Percentiles rank a stretch among this genome's conserved stretches.
phyloP scores from a whole-genome alignment of 2,113 vertebrate species.

The Neogobius melanostomus region DNA sequence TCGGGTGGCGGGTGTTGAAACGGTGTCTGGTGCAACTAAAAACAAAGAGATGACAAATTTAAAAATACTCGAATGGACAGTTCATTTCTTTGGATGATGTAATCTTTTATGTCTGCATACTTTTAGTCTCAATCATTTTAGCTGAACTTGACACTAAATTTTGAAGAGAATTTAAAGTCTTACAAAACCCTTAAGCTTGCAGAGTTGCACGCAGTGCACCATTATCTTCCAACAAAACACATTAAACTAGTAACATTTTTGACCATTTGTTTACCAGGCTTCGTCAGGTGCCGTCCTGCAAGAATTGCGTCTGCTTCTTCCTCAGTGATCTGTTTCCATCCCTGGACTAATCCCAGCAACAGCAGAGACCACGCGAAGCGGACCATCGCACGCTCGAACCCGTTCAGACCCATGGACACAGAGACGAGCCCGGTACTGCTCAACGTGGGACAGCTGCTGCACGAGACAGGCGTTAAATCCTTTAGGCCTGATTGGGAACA shows the following conservation, averaged over 20 bases:
- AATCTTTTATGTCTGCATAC: too few relatives aligned
- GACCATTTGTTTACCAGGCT: neutral
- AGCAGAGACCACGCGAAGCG: constrained; percentile 22
- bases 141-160: too few relatives aligned
- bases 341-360: constrained; percentile 19
- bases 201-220: too few relatives aligned
- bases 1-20: neutral
- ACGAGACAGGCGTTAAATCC: neutral
- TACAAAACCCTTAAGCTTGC: too few relatives aligned
- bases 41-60: neutral
- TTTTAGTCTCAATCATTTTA: too few relatives aligned
- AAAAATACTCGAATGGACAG: neutral
- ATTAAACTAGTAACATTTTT: too few relatives aligned
- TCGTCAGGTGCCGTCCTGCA: neutral
- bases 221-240: too few relatives aligned
- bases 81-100: too few relatives aligned
- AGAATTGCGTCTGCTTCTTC: neutral
- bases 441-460: neutral
- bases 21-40: neutral
- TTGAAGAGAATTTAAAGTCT: too few relatives aligned
- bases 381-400: constrained; percentile 12
- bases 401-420: constrained; percentile 39
- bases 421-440: neutral
- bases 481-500: constrained; percentile 16
- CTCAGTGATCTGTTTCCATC: constrained; percentile 7